Conservation (phyloP, 2,113 vertebrate species). For the Lathamus discolor region DNA sequence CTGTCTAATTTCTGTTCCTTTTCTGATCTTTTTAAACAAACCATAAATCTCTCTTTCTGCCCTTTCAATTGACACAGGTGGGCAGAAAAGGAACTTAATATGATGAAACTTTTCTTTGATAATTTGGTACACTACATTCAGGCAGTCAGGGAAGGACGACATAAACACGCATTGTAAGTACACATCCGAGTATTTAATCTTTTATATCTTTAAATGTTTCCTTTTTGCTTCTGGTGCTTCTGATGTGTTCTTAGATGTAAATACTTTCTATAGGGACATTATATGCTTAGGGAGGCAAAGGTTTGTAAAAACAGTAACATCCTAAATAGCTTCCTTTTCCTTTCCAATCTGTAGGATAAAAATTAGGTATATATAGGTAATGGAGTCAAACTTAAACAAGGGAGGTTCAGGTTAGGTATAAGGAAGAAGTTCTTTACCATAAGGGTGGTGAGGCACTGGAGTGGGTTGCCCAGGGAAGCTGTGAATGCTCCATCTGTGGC, state of each 20-base stretch:
- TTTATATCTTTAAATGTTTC: not conserved
- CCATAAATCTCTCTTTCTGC: conserved; percentile 4
- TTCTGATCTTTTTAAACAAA: not conserved
- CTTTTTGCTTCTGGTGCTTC: not conserved
- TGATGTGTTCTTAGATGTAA: not conserved
- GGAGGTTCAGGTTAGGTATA: not conserved
- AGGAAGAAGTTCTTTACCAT: not conserved
- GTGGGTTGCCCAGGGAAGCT: not conserved
- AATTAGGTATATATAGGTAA: not conserved
- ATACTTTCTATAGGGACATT: not conserved
- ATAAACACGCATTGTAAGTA: conserved; percentile 95
- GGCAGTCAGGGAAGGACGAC: conserved; percentile 88
- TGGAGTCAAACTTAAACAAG: not conserved
- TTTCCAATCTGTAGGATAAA: not conserved
- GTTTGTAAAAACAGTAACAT: not conserved
- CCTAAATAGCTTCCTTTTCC: not conserved
- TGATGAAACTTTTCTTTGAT: conserved; percentile 99
- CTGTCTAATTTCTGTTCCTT: not conserved
- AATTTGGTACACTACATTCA: conserved; percentile 98
- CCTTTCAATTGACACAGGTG: conserved; percentile 82
- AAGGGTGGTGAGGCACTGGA: not conserved
- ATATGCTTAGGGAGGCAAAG: not conserved
- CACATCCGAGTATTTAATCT: not conserved
- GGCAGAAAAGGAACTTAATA: conserved; percentile 98
- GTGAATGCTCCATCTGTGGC: not conserved